Evolutionary conservation across 2,888 invertebrate genomes (phyloP).

Genomic region (Polydrusus cervinus): DNA sequence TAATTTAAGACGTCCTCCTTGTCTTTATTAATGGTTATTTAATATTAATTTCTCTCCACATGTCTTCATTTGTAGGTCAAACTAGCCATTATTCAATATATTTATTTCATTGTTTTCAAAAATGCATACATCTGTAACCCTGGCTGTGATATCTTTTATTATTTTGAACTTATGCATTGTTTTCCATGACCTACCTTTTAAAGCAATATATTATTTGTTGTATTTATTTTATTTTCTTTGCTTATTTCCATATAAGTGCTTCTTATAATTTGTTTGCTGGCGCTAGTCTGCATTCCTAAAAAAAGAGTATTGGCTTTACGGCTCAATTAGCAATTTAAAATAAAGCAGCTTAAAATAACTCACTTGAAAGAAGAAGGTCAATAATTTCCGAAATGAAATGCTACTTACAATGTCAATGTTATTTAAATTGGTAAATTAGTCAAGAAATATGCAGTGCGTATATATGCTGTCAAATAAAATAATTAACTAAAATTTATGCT

Average conservation of each 20-base stretch:
- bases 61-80: conserved; percentile 7
- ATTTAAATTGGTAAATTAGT: conserved; percentile 7
- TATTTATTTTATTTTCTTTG: conserved; percentile 17
- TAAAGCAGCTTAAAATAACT: conserved; percentile 18
- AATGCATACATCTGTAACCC: not conserved
- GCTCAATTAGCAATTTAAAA: conserved; percentile 19
- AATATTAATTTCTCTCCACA: too few species aligned
- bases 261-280: conserved; percentile 14
- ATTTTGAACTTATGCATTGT: conserved; percentile 11
- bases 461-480: not conserved
- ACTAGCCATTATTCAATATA: not conserved
- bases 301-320: not conserved
- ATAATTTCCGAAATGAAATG: conserved; percentile 9
- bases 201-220: conserved; percentile 5
- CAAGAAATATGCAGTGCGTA: not conserved
- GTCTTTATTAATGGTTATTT: too few species aligned
- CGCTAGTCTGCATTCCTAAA: conserved; percentile 11
- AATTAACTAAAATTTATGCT: not conserved
- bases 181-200: conserved; percentile 22
- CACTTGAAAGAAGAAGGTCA: conserved; percentile 7
- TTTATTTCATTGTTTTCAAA: conserved; percentile 19
- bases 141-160: conserved; percentile 1
- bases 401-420: conserved; percentile 18
- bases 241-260: conserved; percentile 14
- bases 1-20: too few species aligned